These are phyloP conservation scores for Aphelocoma californica DNA, from an alignment of 2,797 vertebrate species.

Conservation along the genomic window DNA sequence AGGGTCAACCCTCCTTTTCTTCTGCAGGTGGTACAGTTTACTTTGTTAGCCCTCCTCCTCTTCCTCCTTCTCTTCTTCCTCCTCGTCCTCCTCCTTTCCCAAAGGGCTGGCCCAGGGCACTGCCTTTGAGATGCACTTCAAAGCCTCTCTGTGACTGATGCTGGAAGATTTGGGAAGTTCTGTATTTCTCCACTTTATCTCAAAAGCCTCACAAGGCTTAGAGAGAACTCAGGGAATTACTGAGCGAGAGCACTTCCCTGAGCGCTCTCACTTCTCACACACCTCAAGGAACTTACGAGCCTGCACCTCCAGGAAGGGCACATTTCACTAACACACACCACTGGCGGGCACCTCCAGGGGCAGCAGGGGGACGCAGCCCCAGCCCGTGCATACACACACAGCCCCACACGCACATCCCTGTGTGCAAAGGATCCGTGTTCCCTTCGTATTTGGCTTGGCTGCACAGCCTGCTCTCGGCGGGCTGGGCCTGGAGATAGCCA, in stretches of 20 bases:
- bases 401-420: not conserved
- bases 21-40: not conserved
- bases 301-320: accelerated
- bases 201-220: not conserved
- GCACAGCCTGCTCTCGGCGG: conserved; percentile 42
- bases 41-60: not conserved
- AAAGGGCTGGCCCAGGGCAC: not conserved
- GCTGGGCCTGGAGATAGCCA: conserved; percentile 50
- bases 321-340: accelerated
- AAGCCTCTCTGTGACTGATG: not conserved
- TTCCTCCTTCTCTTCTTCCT: not conserved
- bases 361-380: not conserved
- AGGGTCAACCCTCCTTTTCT: not conserved
- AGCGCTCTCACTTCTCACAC: not conserved
- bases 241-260: accelerated
- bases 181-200: not conserved
- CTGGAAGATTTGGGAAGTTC: not conserved
- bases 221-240: not conserved
- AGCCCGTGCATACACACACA: accelerated
- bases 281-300: accelerated
- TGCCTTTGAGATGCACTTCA: not conserved
- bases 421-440: not conserved
- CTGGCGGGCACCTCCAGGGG: accelerated
- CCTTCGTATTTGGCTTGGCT: conserved; percentile 62
- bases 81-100: not conserved